phyloP scores from a whole-genome alignment of 64 coral and sea anemone species.

The Montipora foliosa region DNA sequence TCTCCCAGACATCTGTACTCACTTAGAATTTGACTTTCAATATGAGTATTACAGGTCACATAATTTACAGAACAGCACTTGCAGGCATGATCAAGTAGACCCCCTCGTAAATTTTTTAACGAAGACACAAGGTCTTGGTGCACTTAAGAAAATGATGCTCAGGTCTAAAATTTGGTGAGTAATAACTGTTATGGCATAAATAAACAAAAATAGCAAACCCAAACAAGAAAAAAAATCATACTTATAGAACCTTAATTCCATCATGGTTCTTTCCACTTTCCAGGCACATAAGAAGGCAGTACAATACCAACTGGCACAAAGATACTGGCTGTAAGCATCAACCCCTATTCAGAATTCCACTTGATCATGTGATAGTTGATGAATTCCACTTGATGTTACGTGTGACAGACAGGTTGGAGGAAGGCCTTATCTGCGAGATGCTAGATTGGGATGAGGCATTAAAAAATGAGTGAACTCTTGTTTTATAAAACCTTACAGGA shows the following conservation, averaged over 20 bases:
- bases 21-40: neutral
- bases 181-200: neutral
- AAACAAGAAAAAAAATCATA: neutral
- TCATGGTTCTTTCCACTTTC: neutral
- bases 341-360: conserved; percentile 1
- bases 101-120: neutral
- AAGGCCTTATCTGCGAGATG: conserved; percentile 6
- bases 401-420: conserved; percentile 21
- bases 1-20: neutral
- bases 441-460: conserved; percentile 35
- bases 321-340: neutral
- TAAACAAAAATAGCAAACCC: conserved; percentile 4
- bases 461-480: neutral
- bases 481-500: conserved; percentile 1
- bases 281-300: neutral
- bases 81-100: neutral
- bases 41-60: neutral
- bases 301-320: conserved; percentile 2
- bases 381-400: conserved; percentile 3
- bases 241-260: neutral
- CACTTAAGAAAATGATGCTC: conserved; percentile 10
- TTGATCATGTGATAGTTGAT: conserved; percentile 20
- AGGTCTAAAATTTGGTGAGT: conserved; percentile 24
- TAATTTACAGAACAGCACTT: neutral
- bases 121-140: neutral